Evolutionary conservation across 2,797 vertebrate genomes (phyloP).

Genomic region (Labroides dimidiatus): DNA sequence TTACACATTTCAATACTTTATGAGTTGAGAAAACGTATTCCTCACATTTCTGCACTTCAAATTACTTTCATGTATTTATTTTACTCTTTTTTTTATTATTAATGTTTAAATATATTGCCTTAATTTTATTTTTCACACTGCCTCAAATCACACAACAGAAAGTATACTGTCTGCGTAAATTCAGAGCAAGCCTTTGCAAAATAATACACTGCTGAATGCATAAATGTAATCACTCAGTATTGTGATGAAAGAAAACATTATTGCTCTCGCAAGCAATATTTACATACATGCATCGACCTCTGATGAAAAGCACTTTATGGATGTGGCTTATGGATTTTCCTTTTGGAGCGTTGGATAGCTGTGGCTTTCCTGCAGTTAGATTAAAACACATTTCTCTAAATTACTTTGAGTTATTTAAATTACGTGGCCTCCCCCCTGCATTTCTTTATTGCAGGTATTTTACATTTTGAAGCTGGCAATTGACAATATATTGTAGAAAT

Average conservation of each 20-base stretch:
- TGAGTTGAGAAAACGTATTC: constrained; percentile 6
- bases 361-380: constrained; percentile 62
- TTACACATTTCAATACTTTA: not conserved
- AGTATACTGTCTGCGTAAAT: constrained; percentile 35
- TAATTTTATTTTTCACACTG: constrained; percentile 15
- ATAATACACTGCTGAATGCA: constrained; percentile 44
- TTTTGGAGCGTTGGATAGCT: constrained; percentile 57
- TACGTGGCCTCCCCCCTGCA: constrained; percentile 25
- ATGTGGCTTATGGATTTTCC: constrained; percentile 81
- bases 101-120: too few species aligned
- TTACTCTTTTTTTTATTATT: constrained; percentile 3
- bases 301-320: constrained; percentile 79
- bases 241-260: constrained; percentile 79
- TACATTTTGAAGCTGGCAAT: constrained; percentile 61
- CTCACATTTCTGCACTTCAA: not conserved
- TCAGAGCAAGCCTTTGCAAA: constrained; percentile 45
- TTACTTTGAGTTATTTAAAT: constrained; percentile 76
- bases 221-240: constrained; percentile 71
- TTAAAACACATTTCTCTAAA: constrained; percentile 76
- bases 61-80: not conserved
- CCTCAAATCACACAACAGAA: constrained; percentile 42
- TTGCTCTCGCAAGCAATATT: constrained; percentile 80
- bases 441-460: constrained; percentile 72
- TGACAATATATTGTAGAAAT: constrained; percentile 65
- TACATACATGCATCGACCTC: constrained; percentile 78